Evolutionary conservation across 2,113 vertebrate species (phyloP).

Genomic region (Protobothrops flavoviridis): DNA sequence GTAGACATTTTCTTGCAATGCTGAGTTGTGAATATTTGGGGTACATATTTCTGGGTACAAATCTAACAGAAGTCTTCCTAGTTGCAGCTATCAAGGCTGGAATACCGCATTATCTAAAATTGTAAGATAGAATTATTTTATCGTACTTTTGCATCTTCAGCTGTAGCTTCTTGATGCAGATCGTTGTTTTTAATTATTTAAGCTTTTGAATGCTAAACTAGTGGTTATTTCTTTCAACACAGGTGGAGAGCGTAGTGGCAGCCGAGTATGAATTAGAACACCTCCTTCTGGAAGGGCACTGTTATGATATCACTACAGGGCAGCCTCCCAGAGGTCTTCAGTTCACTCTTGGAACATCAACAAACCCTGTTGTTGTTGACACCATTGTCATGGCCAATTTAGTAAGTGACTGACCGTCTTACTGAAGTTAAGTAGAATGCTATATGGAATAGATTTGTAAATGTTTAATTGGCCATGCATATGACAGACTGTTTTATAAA

Average conservation of each 20-base stretch:
- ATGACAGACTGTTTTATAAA: background rate
- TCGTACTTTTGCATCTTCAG: background rate
- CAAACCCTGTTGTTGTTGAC: constrained; percentile 84
- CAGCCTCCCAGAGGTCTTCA: constrained; percentile 95
- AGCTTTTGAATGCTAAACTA: constrained; percentile 6
- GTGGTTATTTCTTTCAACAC: constrained; percentile 24
- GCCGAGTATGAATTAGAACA: constrained; percentile 95
- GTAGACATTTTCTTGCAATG: background rate
- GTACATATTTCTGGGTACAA: background rate
- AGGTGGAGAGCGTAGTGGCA: constrained; percentile 90
- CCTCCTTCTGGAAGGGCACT: constrained; percentile 93
- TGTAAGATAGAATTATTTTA: background rate
- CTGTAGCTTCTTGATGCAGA: background rate
- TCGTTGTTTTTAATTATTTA: background rate
- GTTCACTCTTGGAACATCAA: constrained; percentile 88
- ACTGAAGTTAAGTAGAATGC: background rate
- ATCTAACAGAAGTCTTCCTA: background rate
- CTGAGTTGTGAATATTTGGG: background rate
- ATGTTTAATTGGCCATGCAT: background rate
- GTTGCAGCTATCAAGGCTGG: background rate
- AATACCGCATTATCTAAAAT: background rate
- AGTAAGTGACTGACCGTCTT: constrained; percentile 66
- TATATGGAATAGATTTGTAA: background rate
- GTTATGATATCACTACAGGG: constrained; percentile 95
- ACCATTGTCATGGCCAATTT: constrained; percentile 99